These are phyloP conservation scores for Apteryx mantelli DNA, from an alignment of 2,113 vertebrate genomes.

Conservation along the genomic window DNA sequence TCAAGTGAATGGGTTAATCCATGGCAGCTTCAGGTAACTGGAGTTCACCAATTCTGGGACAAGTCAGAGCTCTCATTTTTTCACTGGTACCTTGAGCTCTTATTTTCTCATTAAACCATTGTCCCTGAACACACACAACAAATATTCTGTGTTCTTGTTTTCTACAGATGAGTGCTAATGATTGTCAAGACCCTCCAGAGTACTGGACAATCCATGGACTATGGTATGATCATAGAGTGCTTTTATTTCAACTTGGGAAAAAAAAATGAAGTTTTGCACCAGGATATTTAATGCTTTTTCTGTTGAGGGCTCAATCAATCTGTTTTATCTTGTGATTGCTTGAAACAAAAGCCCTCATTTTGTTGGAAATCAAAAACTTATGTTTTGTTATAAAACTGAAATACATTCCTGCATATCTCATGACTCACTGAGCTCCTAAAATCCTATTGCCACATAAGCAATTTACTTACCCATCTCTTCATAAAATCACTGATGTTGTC, in stretches of 20 bases:
- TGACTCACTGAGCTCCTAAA: background rate
- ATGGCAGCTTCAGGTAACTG: background rate
- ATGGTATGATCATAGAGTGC: constrained; percentile 56
- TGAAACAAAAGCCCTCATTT: background rate
- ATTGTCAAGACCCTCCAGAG: constrained; percentile 69
- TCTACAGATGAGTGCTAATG: constrained; percentile 58
- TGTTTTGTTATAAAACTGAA: background rate
- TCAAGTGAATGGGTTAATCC: background rate
- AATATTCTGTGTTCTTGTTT: background rate
- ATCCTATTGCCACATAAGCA: background rate
- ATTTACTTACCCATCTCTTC: background rate
- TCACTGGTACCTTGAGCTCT: background rate
- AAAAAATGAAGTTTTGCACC: background rate
- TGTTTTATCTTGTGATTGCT: background rate
- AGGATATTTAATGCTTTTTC: background rate
- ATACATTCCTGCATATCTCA: background rate
- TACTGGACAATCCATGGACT: constrained; percentile 84
- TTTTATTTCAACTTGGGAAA: background rate
- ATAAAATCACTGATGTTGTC: background rate
- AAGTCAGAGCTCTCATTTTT: background rate
- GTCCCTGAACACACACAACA: background rate
- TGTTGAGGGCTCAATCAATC: background rate
- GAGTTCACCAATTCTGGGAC: background rate
- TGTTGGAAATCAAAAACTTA: background rate
- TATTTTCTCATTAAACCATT: background rate